Percentiles rank a stretch among this genome's conserved stretches.
These are phyloP conservation scores for Sclerodermus sp. DNA, from an alignment of 2,888 invertebrate species.

Conservation along the genomic window DNA sequence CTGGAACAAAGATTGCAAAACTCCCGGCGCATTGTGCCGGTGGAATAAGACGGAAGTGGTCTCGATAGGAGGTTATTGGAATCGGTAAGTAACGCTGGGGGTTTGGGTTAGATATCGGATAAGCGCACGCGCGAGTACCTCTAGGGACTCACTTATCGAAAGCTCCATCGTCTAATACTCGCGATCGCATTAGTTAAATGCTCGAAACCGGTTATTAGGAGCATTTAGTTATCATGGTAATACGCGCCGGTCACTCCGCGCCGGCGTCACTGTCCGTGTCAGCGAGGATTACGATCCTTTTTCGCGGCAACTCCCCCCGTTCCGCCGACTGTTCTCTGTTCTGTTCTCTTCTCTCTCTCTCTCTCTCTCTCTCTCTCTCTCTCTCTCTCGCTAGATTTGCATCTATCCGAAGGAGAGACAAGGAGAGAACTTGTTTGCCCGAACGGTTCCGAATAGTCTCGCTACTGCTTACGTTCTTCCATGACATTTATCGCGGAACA, in stretches of 20 bases:
- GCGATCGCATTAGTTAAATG: conserved; percentile 32
- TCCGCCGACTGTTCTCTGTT: too few relatives aligned
- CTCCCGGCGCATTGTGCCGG: too few relatives aligned
- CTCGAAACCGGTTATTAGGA: conserved; percentile 37
- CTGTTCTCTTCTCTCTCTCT: too few relatives aligned
- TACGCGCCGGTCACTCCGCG: conserved; percentile 22
- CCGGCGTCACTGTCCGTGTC: conserved; percentile 11
- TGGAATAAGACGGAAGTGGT: conserved; percentile 27
- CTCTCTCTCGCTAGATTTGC: too few relatives aligned
- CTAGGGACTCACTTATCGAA: conserved; percentile 26
- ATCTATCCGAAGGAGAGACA: too few relatives aligned
- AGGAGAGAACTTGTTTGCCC: too few relatives aligned
- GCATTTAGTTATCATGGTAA: conserved; percentile 31
- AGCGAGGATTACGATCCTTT: conserved; percentile 31
- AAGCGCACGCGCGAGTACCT: conserved; percentile 16
- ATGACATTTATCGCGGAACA: too few relatives aligned
- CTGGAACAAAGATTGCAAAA: too few relatives aligned
- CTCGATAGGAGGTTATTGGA: conserved; percentile 25
- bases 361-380: too few relatives aligned
- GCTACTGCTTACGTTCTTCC: too few relatives aligned
- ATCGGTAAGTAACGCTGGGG: conserved; percentile 18
- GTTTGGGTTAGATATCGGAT: conserved; percentile 19
- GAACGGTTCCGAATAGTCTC: too few relatives aligned
- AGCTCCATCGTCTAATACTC: conserved; percentile 32
- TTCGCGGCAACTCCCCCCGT: conserved; percentile 3